Base-by-base conservation (phyloP, 2,113 vertebrate species). In the Leptocoma aspasia region DNA sequence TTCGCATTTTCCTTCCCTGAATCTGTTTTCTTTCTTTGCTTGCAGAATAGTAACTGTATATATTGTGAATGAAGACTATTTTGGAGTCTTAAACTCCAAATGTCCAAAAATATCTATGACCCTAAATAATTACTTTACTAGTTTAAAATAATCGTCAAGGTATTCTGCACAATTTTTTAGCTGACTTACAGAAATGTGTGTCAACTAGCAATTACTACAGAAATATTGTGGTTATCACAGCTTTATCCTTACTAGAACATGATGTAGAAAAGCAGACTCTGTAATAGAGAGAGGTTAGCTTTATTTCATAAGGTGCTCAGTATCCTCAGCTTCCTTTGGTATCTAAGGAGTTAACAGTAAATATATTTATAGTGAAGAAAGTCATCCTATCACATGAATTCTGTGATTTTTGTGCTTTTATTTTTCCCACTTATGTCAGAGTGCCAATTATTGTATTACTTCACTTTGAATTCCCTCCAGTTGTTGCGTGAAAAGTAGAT, bases 141-240 rank as follows among this genome's bases (percentile, higher is more conserved):
- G 5, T 44, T 76, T 68, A 64, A 82, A 83, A 35, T 54, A 53
- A 77, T 77, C 8, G 3, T 72, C 22, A 54, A 50, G 13, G 10
- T 56, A 72, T 28, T 69, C 13, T 42, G 5, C 42, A 12, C 22
- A 71, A 13, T 33, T 73, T 84, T 84, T 9, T 26, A 31, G 8
- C 11, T 72, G 22, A 50, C 3, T 56, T 52, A 39, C 0, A 66
- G 5, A 80, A 80, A 42, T 68, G 19, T 7, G 4, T 49, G 31
- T 30, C 0, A 7, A 53, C 6, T 41, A 37, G 3, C 7, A 47
- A 3, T 49, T 69, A 69, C 1, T 20, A 72, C 0, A 2, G 44
- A 95, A 77, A 72, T 73, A 72, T 45, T 80, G 69, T 59, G 3
- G 26, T 59, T 64, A 11, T 39, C 20, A 56, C 17, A 52, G 12